Base-by-base conservation (phyloP, 1,140 invertebrate genomes). In the Holotrichia oblita region DNA sequence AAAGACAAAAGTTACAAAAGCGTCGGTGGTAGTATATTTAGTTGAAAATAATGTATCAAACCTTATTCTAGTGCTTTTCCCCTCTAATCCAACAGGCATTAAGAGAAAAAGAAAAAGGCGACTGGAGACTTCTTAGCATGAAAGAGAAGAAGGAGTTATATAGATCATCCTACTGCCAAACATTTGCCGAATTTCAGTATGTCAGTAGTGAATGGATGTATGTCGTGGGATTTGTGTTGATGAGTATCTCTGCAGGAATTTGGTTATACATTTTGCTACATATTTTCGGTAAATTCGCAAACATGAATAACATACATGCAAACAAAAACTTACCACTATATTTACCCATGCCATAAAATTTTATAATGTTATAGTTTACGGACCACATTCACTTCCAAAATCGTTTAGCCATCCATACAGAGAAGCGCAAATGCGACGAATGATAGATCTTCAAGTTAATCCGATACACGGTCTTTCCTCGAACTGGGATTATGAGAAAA, bases 401-500 rank as follows among this genome's bases (percentile, higher is more conserved):
- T 90, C 93, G 3, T 91, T 96, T 82, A 88, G 86, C 24, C 89
- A 92, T 74, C 95, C 96, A 82, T 86, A 88, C 80, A 91, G 92
- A 86, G 90, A 93, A 85, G 93, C 92, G 4, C 92, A 94, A 84
- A 85, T 96, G 79, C 89, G 93, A 85, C 90, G 92, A 81, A 95
- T 97, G 91, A 87, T 96, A 82, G 90, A 92, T 84, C 85, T 96
- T 55, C 89, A 93, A 83, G 89, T 93, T 0, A 93, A 95, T 85
- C 93, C 93, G 0, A 88, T 97, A n/a, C 89, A 91, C 79, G 96
- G 97, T 7, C 81, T 91, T 20, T 85, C 90, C 76, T 91, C 90
- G 83, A 89, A 90, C 80, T 91, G 90, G 90, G 91, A 91, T 86
- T 91, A 91, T 81, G 90, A 91, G 85, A 91, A 90, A 87, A 90